Base-by-base conservation (phyloP, 2,797 vertebrate species). In the Sebastes cheni region DNA sequence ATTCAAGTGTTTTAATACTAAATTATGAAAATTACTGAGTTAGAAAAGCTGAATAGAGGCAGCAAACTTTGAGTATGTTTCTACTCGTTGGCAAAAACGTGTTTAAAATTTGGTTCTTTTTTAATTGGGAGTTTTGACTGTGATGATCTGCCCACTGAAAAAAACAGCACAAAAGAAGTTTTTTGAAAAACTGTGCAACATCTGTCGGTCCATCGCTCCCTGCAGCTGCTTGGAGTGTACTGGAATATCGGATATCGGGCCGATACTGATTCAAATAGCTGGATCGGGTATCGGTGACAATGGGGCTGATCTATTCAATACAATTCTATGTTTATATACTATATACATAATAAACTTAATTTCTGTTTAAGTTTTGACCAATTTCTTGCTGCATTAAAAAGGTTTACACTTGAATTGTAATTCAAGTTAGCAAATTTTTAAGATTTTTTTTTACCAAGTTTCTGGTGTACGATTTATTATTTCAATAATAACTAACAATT, bases 21-120 rank as follows among this genome's bases (percentile, higher is more conserved):
- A 84, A 84, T 66, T 65, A 75, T 75, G 50, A 68, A 77, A 84
- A 86, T 72, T 20, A 71, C 72, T 34, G 56, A 79, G 71, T 16
- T 62, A 34, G 75, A 80, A 72, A 68, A 82, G 56, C 65, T 75
- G 39, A 73, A 55, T 11, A 25, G 22, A 75, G n/a, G 55, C 32
- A 25, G 39, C 32, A 80, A 70, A 84, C 23, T 77, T 74, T 68
- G 27, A 54, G 34, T 13, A 69, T 8, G 67, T 73, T 75, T 67
- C 4, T 14, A 20, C 14, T 54, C 3, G 4, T 25, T 32, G 3
- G 64, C 34, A 77, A 62, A 77, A 78, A 75, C 36, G 11, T 54
- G 34, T 9, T 55, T 18, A 4, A 25, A 36, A 65, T 70, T 18
- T 16, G 2, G 25, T 42, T 5, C 29, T 46, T 74, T 54, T 68